phyloP scores from a whole-genome alignment of 2,113 vertebrate species.

The Orcinus orca region DNA sequence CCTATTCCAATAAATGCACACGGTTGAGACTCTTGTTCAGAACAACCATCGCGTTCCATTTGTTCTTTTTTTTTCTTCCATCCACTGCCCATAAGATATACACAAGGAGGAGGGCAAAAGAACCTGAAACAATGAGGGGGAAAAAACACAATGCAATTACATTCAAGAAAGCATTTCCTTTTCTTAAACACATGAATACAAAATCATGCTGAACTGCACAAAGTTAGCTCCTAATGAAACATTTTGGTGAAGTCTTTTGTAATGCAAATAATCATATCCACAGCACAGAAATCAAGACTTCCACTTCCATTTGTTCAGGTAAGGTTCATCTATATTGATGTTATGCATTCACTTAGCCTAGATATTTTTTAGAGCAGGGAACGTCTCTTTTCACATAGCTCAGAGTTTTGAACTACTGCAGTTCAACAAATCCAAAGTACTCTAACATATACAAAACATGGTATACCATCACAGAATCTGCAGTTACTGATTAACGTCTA shows the following conservation, averaged over 20 bases:
- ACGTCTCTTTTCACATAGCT: neutral
- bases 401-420: neutral
- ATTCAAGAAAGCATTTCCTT: constrained; percentile 37
- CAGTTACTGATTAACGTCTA: neutral
- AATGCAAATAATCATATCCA: neutral
- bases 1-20: constrained; percentile 99
- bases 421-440: neutral
- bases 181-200: neutral
- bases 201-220: neutral
- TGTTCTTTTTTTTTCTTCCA: constrained; percentile 99
- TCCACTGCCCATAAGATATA: constrained; percentile 99
- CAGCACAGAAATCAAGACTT: neutral
- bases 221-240: neutral
- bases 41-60: constrained; percentile 98
- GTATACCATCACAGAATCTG: neutral
- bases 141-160: constrained; percentile 14
- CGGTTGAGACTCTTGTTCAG: constrained; percentile 98
- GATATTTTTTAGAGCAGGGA: neutral
- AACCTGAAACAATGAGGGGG: constrained; percentile 86
- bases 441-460: neutral
- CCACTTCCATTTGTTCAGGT: neutral
- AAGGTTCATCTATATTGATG: neutral
- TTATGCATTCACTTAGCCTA: neutral
- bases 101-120: constrained; percentile 98
- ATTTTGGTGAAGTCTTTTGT: neutral